Conservation (phyloP, 2,888 invertebrate genomes). For the Ephialtes manifestator region DNA sequence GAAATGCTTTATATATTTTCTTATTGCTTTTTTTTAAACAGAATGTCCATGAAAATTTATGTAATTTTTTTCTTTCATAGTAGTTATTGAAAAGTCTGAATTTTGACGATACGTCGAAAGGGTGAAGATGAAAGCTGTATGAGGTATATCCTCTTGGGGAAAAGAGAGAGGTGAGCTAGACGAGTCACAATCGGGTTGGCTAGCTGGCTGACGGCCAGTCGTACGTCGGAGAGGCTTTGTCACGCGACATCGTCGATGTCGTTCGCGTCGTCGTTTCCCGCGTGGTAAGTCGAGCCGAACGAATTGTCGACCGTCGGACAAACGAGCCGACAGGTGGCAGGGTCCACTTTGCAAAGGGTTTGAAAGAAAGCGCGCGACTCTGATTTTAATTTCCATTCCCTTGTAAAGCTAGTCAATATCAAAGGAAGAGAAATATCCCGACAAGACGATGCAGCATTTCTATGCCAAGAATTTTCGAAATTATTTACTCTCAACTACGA, state of each 20-base stretch:
- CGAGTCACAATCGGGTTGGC: conserved; percentile 36
- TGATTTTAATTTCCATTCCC: conserved; percentile 42
- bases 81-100: too few relatives aligned
- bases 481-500: neutral
- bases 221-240: conserved; percentile 55
- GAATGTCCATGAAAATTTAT: too few relatives aligned
- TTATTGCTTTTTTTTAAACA: too few relatives aligned
- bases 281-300: conserved; percentile 74
- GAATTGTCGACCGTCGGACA: conserved; percentile 75
- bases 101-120: too few relatives aligned
- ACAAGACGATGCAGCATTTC: too few relatives aligned
- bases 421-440: neutral
- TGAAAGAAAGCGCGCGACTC: conserved; percentile 45
- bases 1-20: too few relatives aligned
- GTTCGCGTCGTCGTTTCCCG: conserved; percentile 47
- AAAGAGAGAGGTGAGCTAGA: conserved; percentile 27
- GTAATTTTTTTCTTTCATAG: too few relatives aligned
- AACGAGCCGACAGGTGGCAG: conserved; percentile 78
- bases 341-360: conserved; percentile 47
- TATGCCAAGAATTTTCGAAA: conserved; percentile 17
- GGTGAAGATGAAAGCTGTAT: neutral
- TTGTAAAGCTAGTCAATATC: neutral
- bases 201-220: conserved; percentile 73
- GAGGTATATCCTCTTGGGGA: neutral
- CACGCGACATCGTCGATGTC: conserved; percentile 55